Percentiles rank a stretch among this genome's conserved stretches.
These are phyloP conservation scores for Myotis brandtii DNA, from an alignment of 2,113 vertebrate genomes.

Conservation along the genomic window DNA sequence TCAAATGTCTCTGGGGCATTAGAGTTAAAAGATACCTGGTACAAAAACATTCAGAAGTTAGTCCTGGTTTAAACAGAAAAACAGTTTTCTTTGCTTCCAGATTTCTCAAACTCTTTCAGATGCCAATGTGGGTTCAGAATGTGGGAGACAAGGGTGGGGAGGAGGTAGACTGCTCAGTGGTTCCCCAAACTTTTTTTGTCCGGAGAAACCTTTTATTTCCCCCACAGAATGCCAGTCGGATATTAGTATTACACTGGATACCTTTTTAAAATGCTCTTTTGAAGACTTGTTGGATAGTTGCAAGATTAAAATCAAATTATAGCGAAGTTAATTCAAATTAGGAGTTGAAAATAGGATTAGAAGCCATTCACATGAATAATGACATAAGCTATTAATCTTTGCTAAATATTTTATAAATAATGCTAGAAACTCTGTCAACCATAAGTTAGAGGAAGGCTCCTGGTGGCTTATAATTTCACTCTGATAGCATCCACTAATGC, in stretches of 20 bases:
- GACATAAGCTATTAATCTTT: neutral
- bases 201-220: neutral
- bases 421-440: neutral
- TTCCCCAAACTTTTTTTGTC: neutral
- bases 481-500: neutral
- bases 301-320: slow-evolving; percentile 28
- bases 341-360: slow-evolving; percentile 16
- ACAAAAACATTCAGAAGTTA: slow-evolving; percentile 2
- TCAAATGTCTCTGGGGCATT: neutral
- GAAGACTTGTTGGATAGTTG: slow-evolving; percentile 25
- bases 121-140: neutral
- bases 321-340: slow-evolving; percentile 5
- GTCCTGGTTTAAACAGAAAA: neutral
- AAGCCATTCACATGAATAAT: neutral
- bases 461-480: slow-evolving; percentile 34
- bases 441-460: neutral
- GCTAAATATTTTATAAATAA: slow-evolving; percentile 34
- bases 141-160: neutral
- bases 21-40: slow-evolving; percentile 15
- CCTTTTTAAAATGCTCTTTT: neutral
- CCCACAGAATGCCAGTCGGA: neutral
- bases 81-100: slow-evolving; percentile 13
- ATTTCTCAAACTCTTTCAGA: slow-evolving; percentile 6
- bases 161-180: neutral
- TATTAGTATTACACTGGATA: neutral